Evolutionary conservation across 2,113 vertebrate genomes (phyloP), one percentile per base, ranked within the genome.

Genomic region (Neodon shergylaensis): DNA sequence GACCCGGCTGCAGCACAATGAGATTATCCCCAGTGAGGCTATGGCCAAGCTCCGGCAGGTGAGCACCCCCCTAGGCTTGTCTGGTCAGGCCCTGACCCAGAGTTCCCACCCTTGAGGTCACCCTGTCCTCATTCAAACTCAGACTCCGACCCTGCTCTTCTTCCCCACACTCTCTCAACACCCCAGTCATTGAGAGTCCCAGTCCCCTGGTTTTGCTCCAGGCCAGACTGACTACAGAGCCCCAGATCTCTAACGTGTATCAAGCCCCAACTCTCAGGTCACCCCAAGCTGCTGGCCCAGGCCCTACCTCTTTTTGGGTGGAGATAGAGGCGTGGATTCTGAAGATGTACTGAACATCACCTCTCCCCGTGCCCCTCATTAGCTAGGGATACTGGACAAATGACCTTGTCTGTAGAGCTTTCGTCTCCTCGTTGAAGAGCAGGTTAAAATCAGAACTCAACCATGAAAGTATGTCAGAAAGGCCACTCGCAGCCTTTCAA

Each of bases 1-100:
- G 97, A 99, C 99, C 0, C 98, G 99, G 84, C 99, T 99, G 72
- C 98, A 98, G 96, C 99, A 97, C 98, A 99, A 99, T 97, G 99
- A 99, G 98, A 99, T 99, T 98, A 99, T 99, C 98, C 99, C 99
- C 97, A 99, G 99, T 1, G 99, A 99, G 96, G 99, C 99, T 70
- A 99, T 99, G 99, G 99, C 99, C 3, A 99, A 99, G 94, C 99
- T 99, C 84, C 98, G 99, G 92, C 99, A 99, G 99, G 99, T 99
- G 44, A 95, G 92, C 14, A 52, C 65, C 66, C 14, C 93, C 31
- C 39, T 0, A 7, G 11, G 70, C 58, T 77, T 74, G 61, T 90
- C 88, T 1, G 36, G 31, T 83, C 44, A 22, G 36, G 0, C 77
- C 36, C 42, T 26, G 42, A 78, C 0, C 85, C 52, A 1, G 68